Conservation (phyloP, 2,113 vertebrate species). For the Mola mola region DNA sequence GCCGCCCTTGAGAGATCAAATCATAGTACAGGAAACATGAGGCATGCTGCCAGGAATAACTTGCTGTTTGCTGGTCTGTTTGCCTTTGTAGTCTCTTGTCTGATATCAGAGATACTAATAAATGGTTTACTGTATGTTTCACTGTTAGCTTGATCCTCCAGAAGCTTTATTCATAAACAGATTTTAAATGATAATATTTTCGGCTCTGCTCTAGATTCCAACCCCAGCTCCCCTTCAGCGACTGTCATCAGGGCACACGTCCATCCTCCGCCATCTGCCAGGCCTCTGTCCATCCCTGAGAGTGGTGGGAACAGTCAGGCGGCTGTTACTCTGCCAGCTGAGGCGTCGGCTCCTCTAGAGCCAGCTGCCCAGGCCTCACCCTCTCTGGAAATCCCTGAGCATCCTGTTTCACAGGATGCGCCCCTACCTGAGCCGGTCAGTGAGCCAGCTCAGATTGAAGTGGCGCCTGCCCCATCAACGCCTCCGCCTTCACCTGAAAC, state of each 20-base stretch:
- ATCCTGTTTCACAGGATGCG: constrained; percentile 8
- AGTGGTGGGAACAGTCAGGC: constrained; percentile 11
- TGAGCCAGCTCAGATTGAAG: constrained; percentile 10
- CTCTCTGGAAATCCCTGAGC: background rate
- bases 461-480: constrained; percentile 28
- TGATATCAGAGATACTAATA: no score
- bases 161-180: background rate
- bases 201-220: constrained; percentile 49
- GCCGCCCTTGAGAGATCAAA: no score
- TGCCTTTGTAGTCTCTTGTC: no score
- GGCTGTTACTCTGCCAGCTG: constrained; percentile 10
- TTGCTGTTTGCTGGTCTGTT: no score
- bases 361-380: constrained; percentile 15
- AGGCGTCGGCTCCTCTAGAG: constrained; percentile 13
- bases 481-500: constrained; percentile 50
- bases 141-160: background rate
- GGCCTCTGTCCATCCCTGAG: constrained; percentile 34
- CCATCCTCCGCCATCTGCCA: constrained; percentile 57
- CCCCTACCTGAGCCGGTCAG: constrained; percentile 37
- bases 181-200: constrained; percentile 19
- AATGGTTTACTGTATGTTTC: background rate
- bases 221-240: constrained; percentile 32
- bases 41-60: no score
- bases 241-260: constrained; percentile 60
- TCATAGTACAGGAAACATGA: no score